Conservation (phyloP, 2,113 vertebrate genomes). For the Irena cyanogastra region DNA sequence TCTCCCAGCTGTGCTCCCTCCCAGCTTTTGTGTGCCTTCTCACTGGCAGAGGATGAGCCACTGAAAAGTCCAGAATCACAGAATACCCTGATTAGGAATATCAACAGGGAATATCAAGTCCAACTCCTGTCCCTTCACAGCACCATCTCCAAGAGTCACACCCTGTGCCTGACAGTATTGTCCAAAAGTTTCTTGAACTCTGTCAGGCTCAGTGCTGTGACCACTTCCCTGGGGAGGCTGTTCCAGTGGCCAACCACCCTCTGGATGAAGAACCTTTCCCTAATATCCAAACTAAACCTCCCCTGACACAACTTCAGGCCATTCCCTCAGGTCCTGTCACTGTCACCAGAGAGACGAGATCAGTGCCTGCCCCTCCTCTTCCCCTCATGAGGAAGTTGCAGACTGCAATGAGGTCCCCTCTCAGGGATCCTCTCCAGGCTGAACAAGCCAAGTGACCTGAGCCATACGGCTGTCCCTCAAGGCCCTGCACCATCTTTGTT, state of each 20-base stretch:
- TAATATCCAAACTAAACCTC: not conserved
- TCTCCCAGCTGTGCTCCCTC: not conserved
- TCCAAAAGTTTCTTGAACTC: not conserved
- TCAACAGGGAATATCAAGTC: not conserved
- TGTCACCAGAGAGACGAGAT: not conserved
- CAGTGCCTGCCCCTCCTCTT: not conserved
- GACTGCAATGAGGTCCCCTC: not conserved
- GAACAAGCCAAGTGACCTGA: not conserved
- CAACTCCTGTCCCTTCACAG: not conserved
- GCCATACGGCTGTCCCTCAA: not conserved
- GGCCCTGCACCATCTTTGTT: not conserved
- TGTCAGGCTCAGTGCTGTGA: not conserved
- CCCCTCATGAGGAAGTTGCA: not conserved
- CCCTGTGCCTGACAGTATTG: not conserved
- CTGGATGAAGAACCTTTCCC: not conserved
- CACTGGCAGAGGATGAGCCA: not conserved
- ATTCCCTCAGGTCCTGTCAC: not conserved
- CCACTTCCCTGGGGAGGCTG: not conserved
- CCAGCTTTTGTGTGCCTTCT: not conserved
- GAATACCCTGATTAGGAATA: not conserved
- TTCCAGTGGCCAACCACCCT: not conserved
- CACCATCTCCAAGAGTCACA: not conserved
- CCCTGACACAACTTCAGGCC: not conserved
- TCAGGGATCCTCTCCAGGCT: not conserved
- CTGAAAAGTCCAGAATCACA: not conserved